Evolutionary conservation across 2,113 vertebrate species (phyloP).

Genomic region (Montifringilla adamsi): DNA sequence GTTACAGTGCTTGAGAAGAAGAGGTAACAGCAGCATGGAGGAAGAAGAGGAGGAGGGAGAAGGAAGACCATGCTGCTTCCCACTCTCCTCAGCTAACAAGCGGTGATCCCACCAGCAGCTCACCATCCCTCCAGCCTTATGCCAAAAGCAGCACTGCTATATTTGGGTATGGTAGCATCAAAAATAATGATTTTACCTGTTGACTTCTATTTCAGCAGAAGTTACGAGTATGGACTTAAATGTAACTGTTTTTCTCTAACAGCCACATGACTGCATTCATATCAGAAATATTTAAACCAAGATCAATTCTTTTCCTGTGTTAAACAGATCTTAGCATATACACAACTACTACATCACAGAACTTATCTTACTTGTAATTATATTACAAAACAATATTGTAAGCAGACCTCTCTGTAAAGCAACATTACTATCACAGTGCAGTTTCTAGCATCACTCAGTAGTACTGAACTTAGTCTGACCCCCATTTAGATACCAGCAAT

Average conservation of each 20-base stretch:
- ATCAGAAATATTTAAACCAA: not conserved
- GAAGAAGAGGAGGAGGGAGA: not conserved
- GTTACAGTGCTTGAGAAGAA: not conserved
- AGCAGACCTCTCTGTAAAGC: not conserved
- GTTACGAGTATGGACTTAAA: not conserved
- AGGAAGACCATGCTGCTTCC: not conserved
- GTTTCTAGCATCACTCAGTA: not conserved
- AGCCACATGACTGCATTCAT: fast-evolving
- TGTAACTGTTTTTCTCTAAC: not conserved
- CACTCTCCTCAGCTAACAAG: not conserved
- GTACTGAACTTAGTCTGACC: not conserved
- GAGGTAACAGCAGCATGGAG: not conserved
- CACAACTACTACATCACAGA: not conserved
- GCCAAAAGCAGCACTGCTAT: not conserved
- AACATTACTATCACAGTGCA: not conserved
- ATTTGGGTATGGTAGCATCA: not conserved
- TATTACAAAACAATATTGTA: not conserved
- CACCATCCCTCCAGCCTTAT: not conserved
- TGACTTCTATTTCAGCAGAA: not conserved
- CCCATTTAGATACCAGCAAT: not conserved
- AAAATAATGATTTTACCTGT: not conserved
- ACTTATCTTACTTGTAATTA: not conserved
- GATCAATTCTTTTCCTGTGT: not conserved
- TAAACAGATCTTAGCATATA: not conserved
- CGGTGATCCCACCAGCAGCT: not conserved